These are phyloP conservation scores for Diceros bicornis DNA, from an alignment of 2,797 vertebrate genomes.

Conservation along the genomic window DNA sequence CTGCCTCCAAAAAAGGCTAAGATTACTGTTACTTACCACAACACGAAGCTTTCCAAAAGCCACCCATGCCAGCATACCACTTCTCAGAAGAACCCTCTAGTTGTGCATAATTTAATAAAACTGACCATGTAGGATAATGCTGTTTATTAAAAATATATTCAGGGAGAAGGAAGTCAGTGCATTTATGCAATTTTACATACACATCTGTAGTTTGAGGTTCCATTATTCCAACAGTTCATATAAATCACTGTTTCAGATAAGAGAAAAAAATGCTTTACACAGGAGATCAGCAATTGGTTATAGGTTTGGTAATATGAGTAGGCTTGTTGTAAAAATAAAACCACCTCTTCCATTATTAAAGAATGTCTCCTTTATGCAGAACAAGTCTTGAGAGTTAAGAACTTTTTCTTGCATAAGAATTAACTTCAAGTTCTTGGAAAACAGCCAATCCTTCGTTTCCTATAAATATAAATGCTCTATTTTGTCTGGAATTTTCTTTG, in stretches of 20 bases:
- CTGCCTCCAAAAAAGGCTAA: neutral
- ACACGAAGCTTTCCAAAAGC: conserved; percentile 30
- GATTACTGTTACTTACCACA: neutral
- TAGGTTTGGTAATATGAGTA: conserved; percentile 81
- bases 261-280: conserved; percentile 82
- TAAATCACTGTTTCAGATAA: conserved; percentile 83
- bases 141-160: conserved; percentile 87
- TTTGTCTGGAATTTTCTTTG: conserved; percentile 65
- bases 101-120: conserved; percentile 79
- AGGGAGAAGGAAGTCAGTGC: conserved; percentile 84
- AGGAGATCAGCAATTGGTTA: conserved; percentile 79
- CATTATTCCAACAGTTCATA: conserved; percentile 86
- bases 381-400: conserved; percentile 68
- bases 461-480: conserved; percentile 63
- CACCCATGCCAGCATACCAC: neutral
- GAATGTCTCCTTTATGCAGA: conserved; percentile 75
- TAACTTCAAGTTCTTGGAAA: conserved; percentile 73
- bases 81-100: conserved; percentile 39
- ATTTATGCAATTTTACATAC: conserved; percentile 85
- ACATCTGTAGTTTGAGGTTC: conserved; percentile 84
- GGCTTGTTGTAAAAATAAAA: conserved; percentile 82
- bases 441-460: conserved; percentile 69
- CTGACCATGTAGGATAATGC: conserved; percentile 83
- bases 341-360: conserved; percentile 76
- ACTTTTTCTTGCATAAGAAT: conserved; percentile 75